These are phyloP conservation scores for Silurus asotus DNA, from an alignment of 2,113 vertebrate genomes.

Conservation along the genomic window DNA sequence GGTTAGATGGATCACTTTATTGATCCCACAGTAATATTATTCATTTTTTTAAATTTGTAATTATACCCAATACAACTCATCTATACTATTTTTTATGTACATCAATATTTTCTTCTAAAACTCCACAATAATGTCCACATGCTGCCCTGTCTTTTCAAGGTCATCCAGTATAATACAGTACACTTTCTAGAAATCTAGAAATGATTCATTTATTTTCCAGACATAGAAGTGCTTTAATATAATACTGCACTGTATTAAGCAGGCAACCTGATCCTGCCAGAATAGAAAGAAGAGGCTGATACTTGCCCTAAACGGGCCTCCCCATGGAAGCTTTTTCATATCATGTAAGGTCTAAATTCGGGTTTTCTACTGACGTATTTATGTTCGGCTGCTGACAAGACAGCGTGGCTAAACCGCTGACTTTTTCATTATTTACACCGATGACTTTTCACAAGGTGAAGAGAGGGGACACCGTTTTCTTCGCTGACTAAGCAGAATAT, in stretches of 20 bases:
- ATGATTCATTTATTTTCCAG: neutral
- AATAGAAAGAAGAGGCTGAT: neutral
- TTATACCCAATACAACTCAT: neutral
- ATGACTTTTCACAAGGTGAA: conserved; percentile 30
- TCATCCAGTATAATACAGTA: neutral
- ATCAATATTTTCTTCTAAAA: neutral
- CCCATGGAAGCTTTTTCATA: neutral
- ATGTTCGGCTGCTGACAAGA: neutral
- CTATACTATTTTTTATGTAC: neutral
- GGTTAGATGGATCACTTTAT: no score
- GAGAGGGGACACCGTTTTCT: neutral
- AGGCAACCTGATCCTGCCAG: neutral
- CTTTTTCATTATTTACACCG: neutral
- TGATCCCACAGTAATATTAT: no score
- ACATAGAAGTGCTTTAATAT: neutral
- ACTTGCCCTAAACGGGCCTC: neutral
- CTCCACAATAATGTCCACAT: neutral
- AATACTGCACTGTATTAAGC: neutral
- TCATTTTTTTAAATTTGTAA: no score
- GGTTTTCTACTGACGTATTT: neutral
- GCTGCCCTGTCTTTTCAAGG: neutral
- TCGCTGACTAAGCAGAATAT: conserved; percentile 15
- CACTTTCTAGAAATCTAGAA: no score
- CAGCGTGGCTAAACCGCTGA: neutral
- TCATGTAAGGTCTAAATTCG: neutral